These are phyloP conservation scores for Nomada fabriciana DNA, from an alignment of 2,888 invertebrate species.

Conservation along the genomic window DNA sequence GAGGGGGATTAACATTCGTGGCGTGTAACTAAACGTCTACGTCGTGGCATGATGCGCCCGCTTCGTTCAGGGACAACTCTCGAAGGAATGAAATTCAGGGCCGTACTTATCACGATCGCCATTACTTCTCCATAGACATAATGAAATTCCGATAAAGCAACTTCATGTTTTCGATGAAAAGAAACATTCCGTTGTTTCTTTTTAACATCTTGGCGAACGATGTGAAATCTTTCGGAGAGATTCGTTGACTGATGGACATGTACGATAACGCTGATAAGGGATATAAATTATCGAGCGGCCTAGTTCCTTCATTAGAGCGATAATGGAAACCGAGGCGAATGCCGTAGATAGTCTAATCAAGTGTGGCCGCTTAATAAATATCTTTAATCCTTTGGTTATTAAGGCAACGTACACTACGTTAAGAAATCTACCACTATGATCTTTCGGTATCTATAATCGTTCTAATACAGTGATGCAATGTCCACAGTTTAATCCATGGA, in stretches of 20 bases:
- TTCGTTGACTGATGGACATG: conserved; percentile 10
- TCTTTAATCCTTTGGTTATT: too few species aligned
- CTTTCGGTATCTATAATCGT: too few species aligned
- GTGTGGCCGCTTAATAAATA: neutral
- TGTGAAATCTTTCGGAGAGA: conserved; percentile 10
- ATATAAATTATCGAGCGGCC: conserved; percentile 23
- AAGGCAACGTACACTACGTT: too few species aligned
- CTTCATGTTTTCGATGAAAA: neutral
- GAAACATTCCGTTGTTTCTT: neutral
- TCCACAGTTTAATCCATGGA: too few species aligned
- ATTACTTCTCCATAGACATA: neutral
- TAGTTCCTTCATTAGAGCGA: conserved; percentile 15
- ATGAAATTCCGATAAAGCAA: neutral
- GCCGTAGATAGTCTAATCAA: neutral
- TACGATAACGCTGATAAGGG: conserved; percentile 28
- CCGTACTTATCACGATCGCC: neutral
- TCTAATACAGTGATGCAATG: too few species aligned
- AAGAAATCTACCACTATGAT: too few species aligned
- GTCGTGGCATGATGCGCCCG: conserved; percentile 47
- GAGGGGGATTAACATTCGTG: conserved; percentile 74
- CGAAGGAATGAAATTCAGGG: conserved; percentile 42
- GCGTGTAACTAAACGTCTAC: conserved; percentile 70
- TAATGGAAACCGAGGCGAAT: conserved; percentile 1
- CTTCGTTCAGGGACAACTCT: conserved; percentile 38
- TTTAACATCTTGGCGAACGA: neutral